These are phyloP conservation scores for Drosophila sproati DNA, from an alignment of 1,140 invertebrate species.

Conservation along the genomic window DNA sequence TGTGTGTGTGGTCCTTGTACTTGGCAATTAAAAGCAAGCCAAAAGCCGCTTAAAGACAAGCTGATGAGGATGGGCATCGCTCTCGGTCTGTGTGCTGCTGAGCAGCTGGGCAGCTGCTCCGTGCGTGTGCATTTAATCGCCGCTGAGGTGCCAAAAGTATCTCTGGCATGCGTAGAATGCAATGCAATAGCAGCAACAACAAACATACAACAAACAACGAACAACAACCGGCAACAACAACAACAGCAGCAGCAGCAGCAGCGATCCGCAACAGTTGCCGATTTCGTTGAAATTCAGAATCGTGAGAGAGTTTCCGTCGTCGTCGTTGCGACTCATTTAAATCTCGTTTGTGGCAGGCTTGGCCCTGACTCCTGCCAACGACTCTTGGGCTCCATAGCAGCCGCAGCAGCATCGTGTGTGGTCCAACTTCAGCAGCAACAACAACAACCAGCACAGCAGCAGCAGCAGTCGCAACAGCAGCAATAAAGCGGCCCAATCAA, in stretches of 20 bases:
- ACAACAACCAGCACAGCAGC: slow-evolving; percentile 27
- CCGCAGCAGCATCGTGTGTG: slow-evolving; percentile 63
- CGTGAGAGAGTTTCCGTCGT: slow-evolving; percentile 74
- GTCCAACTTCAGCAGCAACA: slow-evolving; percentile 37
- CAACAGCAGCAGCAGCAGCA: slow-evolving; percentile 31
- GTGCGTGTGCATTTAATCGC: slow-evolving; percentile 79
- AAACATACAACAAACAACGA: slow-evolving; percentile 13
- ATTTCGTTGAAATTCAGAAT: slow-evolving; percentile 82
- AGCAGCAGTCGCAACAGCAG: slow-evolving; percentile 24
- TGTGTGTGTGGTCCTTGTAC: slow-evolving; percentile 72
- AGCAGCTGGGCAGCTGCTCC: background rate
- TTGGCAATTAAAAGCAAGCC: slow-evolving; percentile 69
- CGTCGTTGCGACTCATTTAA: slow-evolving; percentile 75
- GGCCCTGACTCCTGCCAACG: slow-evolving; percentile 35
- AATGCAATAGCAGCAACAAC: slow-evolving; percentile 7
- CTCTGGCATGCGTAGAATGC: slow-evolving; percentile 77
- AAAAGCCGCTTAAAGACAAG: slow-evolving; percentile 46
- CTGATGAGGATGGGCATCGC: background rate
- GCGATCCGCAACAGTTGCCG: slow-evolving; percentile 45
- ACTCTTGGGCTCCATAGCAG: slow-evolving; percentile 5
- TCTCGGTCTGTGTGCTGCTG: too few species aligned
- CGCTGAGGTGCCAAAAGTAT: slow-evolving; percentile 80
- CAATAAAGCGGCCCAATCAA: slow-evolving; percentile 48
- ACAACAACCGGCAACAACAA: slow-evolving; percentile 13
- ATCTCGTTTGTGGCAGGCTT: slow-evolving; percentile 72